A percentile compares a stretch with the other conserved stretches of the same genome.
These are phyloP conservation scores for Eledona agricola DNA, from an alignment of 2,888 invertebrate species.

Conservation along the genomic window DNA sequence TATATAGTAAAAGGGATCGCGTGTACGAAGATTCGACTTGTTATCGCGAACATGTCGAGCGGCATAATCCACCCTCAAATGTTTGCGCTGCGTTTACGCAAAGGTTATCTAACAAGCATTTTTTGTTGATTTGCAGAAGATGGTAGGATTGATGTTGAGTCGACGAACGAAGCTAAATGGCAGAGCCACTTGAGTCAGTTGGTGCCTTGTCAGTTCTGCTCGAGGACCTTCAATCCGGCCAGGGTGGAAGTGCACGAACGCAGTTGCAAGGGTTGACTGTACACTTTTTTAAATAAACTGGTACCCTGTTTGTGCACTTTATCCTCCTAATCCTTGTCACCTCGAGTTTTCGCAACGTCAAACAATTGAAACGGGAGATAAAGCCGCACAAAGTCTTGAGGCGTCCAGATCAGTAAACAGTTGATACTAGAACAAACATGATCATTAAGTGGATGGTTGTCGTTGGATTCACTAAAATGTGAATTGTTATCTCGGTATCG, in stretches of 20 bases:
- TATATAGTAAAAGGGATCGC: slow-evolving; percentile 11
- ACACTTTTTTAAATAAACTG: slow-evolving; percentile 15
- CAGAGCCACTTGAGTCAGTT: slow-evolving; percentile 68
- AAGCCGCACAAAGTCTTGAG: slow-evolving; percentile 14
- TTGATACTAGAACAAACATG: slow-evolving; percentile 15
- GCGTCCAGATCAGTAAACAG: slow-evolving; percentile 22
- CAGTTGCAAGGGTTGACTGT: slow-evolving; percentile 63
- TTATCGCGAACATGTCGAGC: neutral
- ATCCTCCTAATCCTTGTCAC: neutral
- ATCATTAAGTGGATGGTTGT: too few relatives aligned
- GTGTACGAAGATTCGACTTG: neutral
- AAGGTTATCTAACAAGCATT: neutral
- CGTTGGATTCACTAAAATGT: too few relatives aligned
- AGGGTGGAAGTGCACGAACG: slow-evolving; percentile 70
- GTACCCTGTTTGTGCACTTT: neutral
- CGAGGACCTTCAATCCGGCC: slow-evolving; percentile 73
- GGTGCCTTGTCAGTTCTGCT: slow-evolving; percentile 70
- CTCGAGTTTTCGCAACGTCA: slow-evolving; percentile 2
- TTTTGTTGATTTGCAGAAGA: slow-evolving; percentile 52
- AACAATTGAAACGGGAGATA: slow-evolving; percentile 18
- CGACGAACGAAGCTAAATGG: slow-evolving; percentile 66
- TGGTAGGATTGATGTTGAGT: slow-evolving; percentile 59
- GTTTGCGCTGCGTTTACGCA: slow-evolving; percentile 2
- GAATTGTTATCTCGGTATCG: slow-evolving; percentile 2
- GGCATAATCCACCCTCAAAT: slow-evolving; percentile 9